Evolutionary conservation across 2,113 vertebrate species (phyloP), one percentile per base, ranked within the genome.

Genomic region (Melospiza melodia): DNA sequence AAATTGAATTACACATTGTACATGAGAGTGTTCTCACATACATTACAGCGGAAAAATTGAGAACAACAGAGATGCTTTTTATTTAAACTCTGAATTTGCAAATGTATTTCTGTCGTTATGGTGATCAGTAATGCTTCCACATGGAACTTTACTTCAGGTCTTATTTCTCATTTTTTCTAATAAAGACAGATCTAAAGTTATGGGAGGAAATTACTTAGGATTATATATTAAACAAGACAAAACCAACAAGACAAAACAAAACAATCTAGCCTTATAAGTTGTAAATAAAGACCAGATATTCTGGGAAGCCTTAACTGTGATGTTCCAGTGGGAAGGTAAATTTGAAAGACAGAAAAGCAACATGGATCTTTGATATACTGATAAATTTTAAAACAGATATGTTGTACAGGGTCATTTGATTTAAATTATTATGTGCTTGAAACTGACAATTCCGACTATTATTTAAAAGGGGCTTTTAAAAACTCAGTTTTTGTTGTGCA

Each of bases 1-100:
- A 91, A 95, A 90, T 79, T 48, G 63, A 72, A 89, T 79, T 84
- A 39, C n/a, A 65, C 72, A 76, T 35, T 90, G 33, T 54, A 88
- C 18, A 41, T 59, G 16, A 78, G 13, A 84, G 8, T 66, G 61
- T 75, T 90, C 35, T 79, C 52, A 65, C 11, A 48, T 8, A 37
- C 44, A 54, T 58, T 84, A 72, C 16, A 15, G 24, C 48, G 17
- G 39, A 78, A 89, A 82, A 82, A 9, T 24, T 92, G 48, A 68
- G 18, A 85, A 15, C 41, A 75, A 85, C 8, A 59, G 23, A 37
- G 18, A 27, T 48, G 11, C 0, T 79, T 87, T 84, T 55, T 63
- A 55, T 92, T 94, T 68, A 82, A 88, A 75, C 23, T n/a, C 18
- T 9, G 52, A 78, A 66, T 84, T 69, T 84, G 8, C 1, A 84